Evolutionary conservation across 2,888 invertebrate species (phyloP).

Genomic region (Calliphora vomitoria): DNA sequence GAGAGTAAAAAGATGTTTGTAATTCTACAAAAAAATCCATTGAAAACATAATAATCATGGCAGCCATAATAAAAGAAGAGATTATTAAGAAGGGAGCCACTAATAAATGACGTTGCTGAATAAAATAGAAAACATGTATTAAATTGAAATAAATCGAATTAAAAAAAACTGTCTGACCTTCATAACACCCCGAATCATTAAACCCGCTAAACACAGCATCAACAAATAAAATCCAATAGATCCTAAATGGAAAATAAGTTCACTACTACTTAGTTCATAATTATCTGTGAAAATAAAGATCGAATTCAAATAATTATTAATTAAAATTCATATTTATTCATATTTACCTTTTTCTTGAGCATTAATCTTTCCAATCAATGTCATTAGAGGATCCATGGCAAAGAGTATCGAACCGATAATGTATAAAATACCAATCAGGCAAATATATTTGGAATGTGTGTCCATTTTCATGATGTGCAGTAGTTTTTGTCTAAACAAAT

Average conservation of each 20-base stretch:
- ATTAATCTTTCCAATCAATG: background rate
- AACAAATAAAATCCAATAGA: background rate
- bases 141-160: background rate
- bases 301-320: too few relatives aligned
- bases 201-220: background rate
- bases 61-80: background rate
- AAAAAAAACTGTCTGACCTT: conserved; percentile 1
- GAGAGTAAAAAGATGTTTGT: background rate
- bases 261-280: too few relatives aligned
- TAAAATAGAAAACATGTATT: background rate
- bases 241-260: background rate
- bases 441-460: conserved; percentile 22
- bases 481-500: background rate
- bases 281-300: too few relatives aligned
- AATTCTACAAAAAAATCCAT: background rate
- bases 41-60: background rate
- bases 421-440: conserved; percentile 12
- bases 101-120: conserved; percentile 10
- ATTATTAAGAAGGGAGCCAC: conserved; percentile 22
- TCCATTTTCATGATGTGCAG: background rate
- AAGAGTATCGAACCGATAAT: background rate
- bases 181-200: conserved; percentile 12
- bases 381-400: background rate
- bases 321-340: too few relatives aligned
- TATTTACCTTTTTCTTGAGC: background rate